Evolutionary conservation across 1,140 invertebrate genomes (phyloP).

Genomic region (Teleogryllus occipitalis): DNA sequence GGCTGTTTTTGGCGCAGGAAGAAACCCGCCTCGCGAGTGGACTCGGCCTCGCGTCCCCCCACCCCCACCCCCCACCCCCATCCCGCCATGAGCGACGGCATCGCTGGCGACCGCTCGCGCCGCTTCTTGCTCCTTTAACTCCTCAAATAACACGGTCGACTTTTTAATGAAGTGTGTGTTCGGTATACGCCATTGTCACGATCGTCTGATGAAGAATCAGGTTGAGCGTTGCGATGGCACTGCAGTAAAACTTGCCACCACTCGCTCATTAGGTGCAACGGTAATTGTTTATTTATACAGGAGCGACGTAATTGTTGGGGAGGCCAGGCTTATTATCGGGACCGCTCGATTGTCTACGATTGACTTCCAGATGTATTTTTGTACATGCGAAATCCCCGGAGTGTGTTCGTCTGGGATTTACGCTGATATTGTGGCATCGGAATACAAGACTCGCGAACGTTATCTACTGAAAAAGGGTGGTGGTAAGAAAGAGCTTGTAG

Average conservation of each 20-base stretch:
- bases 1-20: not conserved
- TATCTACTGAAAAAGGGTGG: too few relatives aligned
- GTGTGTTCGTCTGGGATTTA: not conserved
- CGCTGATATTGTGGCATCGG: not conserved
- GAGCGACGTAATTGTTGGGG: not conserved
- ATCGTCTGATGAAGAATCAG: not conserved
- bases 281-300: conserved; percentile 6
- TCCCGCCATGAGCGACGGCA: too few relatives aligned
- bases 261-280: not conserved
- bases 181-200: not conserved
- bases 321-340: not conserved
- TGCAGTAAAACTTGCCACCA: not conserved
- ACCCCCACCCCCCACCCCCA: too few relatives aligned
- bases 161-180: conserved; percentile 1
- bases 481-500: too few relatives aligned
- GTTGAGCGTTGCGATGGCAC: not conserved
- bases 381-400: not conserved
- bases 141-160: not conserved
- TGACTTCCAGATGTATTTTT: not conserved
- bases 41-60: not conserved
- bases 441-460: too few relatives aligned
- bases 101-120: not conserved
- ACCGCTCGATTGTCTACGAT: not conserved
- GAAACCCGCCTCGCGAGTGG: too few relatives aligned
- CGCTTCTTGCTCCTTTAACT: not conserved